These are phyloP conservation scores for Siderastrea radians DNA, from an alignment of 92 coral and sea anemone genomes.

Conservation along the genomic window DNA sequence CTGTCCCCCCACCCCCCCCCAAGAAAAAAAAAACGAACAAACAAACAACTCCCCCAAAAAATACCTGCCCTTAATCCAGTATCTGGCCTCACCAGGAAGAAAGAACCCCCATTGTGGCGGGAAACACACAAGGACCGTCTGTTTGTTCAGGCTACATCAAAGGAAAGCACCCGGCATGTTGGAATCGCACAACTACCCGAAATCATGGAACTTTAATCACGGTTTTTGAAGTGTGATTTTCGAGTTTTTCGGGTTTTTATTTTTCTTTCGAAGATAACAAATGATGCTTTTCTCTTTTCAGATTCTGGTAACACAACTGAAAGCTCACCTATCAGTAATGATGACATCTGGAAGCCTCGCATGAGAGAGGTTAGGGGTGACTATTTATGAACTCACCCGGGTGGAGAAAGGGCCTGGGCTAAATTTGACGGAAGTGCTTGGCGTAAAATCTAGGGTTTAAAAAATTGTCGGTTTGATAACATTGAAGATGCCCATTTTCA, in stretches of 20 bases:
- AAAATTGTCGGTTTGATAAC: slow-evolving; percentile 32
- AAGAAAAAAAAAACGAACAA: too few species aligned
- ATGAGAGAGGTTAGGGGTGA: slow-evolving; percentile 78
- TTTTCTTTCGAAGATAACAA: too few species aligned
- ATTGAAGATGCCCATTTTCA: neutral
- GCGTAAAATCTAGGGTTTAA: neutral
- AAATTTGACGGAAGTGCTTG: neutral
- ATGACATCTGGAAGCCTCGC: slow-evolving; percentile 85
- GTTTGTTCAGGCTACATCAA: too few species aligned
- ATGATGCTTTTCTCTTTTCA: neutral
- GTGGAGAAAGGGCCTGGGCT: neutral
- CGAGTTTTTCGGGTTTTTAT: neutral
- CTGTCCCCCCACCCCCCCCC: too few species aligned
- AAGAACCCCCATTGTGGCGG: too few species aligned
- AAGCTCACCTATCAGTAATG: neutral
- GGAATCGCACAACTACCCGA: too few species aligned
- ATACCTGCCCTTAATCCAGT: too few species aligned
- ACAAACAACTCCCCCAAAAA: too few species aligned
- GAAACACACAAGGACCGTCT: too few species aligned
- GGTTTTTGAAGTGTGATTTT: neutral
- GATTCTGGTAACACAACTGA: slow-evolving; percentile 8
- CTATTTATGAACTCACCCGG: neutral
- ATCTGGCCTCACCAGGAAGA: too few species aligned
- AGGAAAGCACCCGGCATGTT: too few species aligned
- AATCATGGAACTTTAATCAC: too few species aligned